Conservation (phyloP, 2,888 invertebrate species). For the Caenorhabditis angaria region DNA sequence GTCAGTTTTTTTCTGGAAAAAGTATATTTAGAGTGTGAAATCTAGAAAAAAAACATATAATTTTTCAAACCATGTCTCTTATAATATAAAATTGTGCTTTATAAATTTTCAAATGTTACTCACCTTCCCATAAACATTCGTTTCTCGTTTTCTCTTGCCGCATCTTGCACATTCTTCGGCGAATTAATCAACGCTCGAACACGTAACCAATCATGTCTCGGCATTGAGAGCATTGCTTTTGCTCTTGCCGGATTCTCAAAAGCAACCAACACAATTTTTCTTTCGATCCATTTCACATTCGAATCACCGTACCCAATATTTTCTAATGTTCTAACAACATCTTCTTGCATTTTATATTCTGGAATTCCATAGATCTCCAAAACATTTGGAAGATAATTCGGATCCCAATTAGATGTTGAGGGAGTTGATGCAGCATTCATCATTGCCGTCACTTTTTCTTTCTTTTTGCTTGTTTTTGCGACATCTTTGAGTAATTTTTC, state of each 20-base stretch:
- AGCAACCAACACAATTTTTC: slow-evolving; percentile 43
- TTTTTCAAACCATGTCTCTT: not conserved
- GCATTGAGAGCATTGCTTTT: slow-evolving; percentile 19
- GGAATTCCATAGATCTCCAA: slow-evolving; percentile 47
- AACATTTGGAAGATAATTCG: slow-evolving; percentile 32
- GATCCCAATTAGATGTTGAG: slow-evolving; percentile 27
- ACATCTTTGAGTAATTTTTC: slow-evolving; percentile 34
- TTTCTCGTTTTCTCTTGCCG: slow-evolving; percentile 19
- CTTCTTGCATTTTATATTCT: slow-evolving; percentile 48
- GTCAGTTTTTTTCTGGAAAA: slow-evolving; percentile 27
- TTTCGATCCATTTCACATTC: slow-evolving; percentile 43
- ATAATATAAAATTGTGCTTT: too few relatives aligned
- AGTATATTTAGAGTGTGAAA: not conserved
- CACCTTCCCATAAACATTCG: slow-evolving; percentile 20
- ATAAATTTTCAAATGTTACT: slow-evolving; percentile 11
- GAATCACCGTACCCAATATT: slow-evolving; percentile 34
- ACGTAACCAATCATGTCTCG: slow-evolving; percentile 43
- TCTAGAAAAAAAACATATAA: not conserved
- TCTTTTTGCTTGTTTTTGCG: slow-evolving; percentile 26
- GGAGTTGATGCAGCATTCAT: not conserved
- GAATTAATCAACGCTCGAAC: slow-evolving; percentile 35
- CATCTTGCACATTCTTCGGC: slow-evolving; percentile 27
- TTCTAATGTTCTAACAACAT: slow-evolving; percentile 41
- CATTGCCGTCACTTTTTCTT: not conserved
- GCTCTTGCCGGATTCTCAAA: slow-evolving; percentile 32